Conservation (phyloP, 2,888 invertebrate species). For the Callyntrura guangdongensis region DNA sequence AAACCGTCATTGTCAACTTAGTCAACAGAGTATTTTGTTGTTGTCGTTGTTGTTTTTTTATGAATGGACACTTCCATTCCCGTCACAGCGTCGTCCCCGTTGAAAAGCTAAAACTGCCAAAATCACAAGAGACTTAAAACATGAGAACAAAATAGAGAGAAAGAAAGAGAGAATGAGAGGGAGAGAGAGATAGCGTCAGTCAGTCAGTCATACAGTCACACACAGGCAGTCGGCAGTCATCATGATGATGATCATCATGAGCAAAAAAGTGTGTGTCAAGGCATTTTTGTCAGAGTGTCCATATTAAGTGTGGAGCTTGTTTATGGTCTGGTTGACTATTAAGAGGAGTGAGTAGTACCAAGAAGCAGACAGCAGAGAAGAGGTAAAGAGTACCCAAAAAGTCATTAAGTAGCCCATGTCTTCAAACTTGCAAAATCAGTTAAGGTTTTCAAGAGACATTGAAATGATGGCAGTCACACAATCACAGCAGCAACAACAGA, state of each 20-base stretch:
- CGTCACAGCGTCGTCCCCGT: conserved; percentile 53
- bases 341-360: conserved; percentile 13
- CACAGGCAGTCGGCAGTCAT: no score
- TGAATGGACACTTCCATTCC: conserved; percentile 56
- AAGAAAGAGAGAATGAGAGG: not conserved
- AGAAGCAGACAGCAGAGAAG: not conserved
- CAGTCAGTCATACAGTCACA: conserved; percentile 2
- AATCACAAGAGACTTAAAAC: conserved; percentile 36
- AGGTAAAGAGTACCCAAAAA: not conserved
- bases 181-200: conserved; percentile 43
- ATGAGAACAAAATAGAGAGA: conserved; percentile 46
- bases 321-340: conserved; percentile 42
- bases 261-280: conserved; percentile 58
- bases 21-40: conserved; percentile 59
- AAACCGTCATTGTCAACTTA: conserved; percentile 54
- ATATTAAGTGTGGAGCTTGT: conserved; percentile 51
- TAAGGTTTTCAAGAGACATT: conserved; percentile 27
- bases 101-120: conserved; percentile 48
- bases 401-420: conserved; percentile 1
- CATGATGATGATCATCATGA: conserved; percentile 52
- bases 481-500: no score
- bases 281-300: conserved; percentile 47
- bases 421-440: conserved; percentile 21
- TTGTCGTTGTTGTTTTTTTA: no score
- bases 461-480: conserved; percentile 44